Percentiles rank a stretch among this genome's conserved stretches.
phyloP scores from a whole-genome alignment of 2,113 vertebrate species.

The Trematomus loennbergii region DNA sequence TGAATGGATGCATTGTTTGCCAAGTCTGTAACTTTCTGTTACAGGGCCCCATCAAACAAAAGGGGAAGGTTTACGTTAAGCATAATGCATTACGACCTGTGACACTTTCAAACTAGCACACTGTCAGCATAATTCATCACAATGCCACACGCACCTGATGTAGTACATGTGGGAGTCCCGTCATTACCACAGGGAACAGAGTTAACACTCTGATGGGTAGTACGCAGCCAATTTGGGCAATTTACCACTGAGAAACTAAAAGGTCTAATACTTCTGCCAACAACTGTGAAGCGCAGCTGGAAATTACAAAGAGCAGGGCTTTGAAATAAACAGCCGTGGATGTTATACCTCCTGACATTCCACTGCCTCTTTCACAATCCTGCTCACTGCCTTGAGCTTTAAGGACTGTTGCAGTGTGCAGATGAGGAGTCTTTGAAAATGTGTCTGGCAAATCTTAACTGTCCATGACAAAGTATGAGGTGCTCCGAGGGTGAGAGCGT shows the following conservation, averaged over 20 bases:
- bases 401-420: constrained; percentile 24
- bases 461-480: constrained; percentile 41
- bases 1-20: no score
- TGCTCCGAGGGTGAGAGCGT: constrained; percentile 20
- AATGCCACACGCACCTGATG: not conserved
- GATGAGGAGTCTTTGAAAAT: constrained; percentile 51
- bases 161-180: not conserved
- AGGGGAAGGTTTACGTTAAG: not conserved
- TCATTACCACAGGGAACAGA: not conserved
- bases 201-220: constrained; percentile 10
- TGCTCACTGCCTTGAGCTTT: constrained; percentile 27
- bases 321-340: constrained; percentile 48
- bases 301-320: constrained; percentile 40
- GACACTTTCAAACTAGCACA: not conserved
- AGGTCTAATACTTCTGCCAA: not conserved
- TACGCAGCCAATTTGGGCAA: constrained; percentile 1
- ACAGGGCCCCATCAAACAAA: not conserved
- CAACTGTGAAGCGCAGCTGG: constrained; percentile 13
- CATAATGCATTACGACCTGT: not conserved
- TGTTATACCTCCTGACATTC: constrained; percentile 32
- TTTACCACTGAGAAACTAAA: not conserved
- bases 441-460: constrained; percentile 59
- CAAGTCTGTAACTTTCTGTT: not conserved
- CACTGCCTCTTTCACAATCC: constrained; percentile 48
- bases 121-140: constrained; percentile 1